These are phyloP conservation scores for Myrmophylax atrothorax DNA, from an alignment of 2,113 vertebrate genomes.

Conservation along the genomic window DNA sequence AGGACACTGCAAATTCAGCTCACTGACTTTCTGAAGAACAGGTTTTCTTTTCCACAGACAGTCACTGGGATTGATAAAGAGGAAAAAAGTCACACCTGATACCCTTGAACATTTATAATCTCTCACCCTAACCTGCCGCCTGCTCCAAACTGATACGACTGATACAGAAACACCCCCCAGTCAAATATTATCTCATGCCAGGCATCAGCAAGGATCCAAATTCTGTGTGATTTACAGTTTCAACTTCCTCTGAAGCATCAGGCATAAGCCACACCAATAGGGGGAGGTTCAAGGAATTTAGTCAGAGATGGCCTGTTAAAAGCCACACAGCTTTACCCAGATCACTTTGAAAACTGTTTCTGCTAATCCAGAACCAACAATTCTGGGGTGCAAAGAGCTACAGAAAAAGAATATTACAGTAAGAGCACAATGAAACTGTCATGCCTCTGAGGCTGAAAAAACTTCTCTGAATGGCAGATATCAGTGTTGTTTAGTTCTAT, in stretches of 20 bases:
- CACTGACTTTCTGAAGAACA: not conserved
- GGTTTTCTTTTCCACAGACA: not conserved
- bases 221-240: not conserved
- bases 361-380: not conserved
- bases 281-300: not conserved
- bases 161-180: not conserved
- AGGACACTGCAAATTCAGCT: conserved; percentile 33
- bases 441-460: not conserved
- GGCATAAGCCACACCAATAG: not conserved
- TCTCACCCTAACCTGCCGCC: not conserved
- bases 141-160: not conserved
- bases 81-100: not conserved
- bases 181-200: not conserved
- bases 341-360: conserved; percentile 15
- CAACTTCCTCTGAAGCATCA: not conserved
- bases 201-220: not conserved
- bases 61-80: not conserved
- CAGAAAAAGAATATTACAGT: not conserved
- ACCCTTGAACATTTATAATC: not conserved
- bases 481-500: not conserved
- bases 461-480: not conserved
- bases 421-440: not conserved
- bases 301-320: not conserved
- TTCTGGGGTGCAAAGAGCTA: not conserved
- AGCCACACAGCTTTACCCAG: not conserved